Conservation (phyloP, 1,140 invertebrate genomes). For the Luehdorfia chinensis region DNA sequence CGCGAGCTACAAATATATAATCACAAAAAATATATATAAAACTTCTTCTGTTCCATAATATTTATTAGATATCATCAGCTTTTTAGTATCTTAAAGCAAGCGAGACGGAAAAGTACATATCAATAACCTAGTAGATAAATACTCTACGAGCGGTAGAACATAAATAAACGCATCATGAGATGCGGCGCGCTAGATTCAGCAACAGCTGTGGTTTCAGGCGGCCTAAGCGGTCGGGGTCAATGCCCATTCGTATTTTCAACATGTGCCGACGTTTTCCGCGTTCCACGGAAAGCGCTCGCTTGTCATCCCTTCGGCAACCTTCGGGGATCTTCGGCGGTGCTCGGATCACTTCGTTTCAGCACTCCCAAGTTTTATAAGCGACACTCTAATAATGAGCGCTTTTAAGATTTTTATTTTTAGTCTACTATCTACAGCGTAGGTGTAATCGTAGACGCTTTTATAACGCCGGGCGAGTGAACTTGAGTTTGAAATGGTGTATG, state of each 20-base stretch:
- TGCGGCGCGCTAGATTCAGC: conserved; percentile 62
- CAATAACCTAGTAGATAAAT: conserved; percentile 30
- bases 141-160: conserved; percentile 37
- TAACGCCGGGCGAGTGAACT: conserved; percentile 10
- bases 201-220: conserved; percentile 67
- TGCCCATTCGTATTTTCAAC: conserved; percentile 74
- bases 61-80: too few relatives aligned
- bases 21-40: too few relatives aligned
- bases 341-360: conserved; percentile 51
- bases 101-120: conserved; percentile 4
- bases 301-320: conserved; percentile 65
- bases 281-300: conserved; percentile 67
- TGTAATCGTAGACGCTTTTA: conserved; percentile 20
- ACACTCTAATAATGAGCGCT: conserved; percentile 29
- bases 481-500: conserved; percentile 9
- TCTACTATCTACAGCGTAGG: conserved; percentile 19
- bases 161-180: conserved; percentile 60
- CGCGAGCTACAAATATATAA: too few relatives aligned
- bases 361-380: conserved; percentile 21
- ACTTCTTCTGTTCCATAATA: too few relatives aligned
- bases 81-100: not conserved
- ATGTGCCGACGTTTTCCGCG: conserved; percentile 74
- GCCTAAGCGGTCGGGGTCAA: conserved; percentile 67
- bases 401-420: conserved; percentile 30
- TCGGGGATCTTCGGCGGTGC: conserved; percentile 53